Percentiles rank a stretch among this genome's conserved stretches.
phyloP scores from a whole-genome alignment of 1,140 invertebrate species.

The Sweltsa coloradensis region DNA sequence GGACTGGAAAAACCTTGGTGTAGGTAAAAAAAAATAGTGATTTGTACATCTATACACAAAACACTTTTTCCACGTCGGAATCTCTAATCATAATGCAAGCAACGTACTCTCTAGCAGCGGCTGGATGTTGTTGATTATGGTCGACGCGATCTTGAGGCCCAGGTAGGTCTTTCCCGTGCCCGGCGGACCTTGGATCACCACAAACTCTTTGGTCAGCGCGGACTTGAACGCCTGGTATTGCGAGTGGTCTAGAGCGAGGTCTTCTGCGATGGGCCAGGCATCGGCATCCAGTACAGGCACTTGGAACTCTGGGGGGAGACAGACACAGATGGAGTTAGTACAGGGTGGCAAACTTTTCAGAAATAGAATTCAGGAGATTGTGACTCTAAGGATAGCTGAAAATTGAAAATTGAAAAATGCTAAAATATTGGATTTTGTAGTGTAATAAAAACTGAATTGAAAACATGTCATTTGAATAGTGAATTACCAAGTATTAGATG shows the following conservation, averaged over 20 bases:
- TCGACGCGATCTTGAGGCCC: slow-evolving; percentile 26
- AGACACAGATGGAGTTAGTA: too few relatives aligned
- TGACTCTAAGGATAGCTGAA: too few relatives aligned
- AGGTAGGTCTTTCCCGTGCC: slow-evolving; percentile 42
- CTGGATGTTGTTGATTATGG: slow-evolving; percentile 23
- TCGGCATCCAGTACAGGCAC: slow-evolving; percentile 13
- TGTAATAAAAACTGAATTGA: background rate
- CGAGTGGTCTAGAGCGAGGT: slow-evolving; percentile 21
- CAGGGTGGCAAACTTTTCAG: slow-evolving; percentile 1
- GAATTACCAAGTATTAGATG: too few relatives aligned
- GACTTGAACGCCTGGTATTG: slow-evolving; percentile 22
- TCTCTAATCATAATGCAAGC: slow-evolving; percentile 12
- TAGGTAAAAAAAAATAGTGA: too few relatives aligned
- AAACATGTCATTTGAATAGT: background rate
- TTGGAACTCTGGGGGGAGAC: background rate
- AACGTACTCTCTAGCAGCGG: too few relatives aligned
- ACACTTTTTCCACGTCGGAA: too few relatives aligned
- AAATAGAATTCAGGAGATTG: too few relatives aligned
- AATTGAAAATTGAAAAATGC: too few relatives aligned
- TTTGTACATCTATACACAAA: too few relatives aligned
- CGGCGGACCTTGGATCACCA: slow-evolving; percentile 45
- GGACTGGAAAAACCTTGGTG: too few relatives aligned
- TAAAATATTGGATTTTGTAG: background rate
- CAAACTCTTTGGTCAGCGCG: slow-evolving; percentile 23
- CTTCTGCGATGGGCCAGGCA: slow-evolving; percentile 19